phyloP scores from a whole-genome alignment of 2,888 invertebrate genomes.

The Spatulosminthurus flaviceps region DNA sequence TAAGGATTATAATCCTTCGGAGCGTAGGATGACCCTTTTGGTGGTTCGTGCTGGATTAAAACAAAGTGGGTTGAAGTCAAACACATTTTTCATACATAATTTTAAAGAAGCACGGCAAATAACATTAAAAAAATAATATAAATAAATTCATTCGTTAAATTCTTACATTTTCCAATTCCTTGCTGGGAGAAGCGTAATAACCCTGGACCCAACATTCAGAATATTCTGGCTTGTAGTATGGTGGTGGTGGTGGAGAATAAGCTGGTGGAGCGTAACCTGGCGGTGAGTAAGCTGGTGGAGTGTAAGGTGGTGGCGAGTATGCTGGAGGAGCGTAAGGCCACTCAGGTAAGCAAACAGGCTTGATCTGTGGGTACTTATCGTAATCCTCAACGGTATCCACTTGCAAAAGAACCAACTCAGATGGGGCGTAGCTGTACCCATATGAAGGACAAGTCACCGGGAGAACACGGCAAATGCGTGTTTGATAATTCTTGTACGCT shows the following conservation, averaged over 20 bases:
- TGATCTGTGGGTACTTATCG: constrained; percentile 57
- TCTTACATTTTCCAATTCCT: constrained; percentile 58
- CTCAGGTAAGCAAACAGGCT: constrained; percentile 57
- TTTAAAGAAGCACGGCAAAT: too few relatives aligned
- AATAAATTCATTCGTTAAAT: too few relatives aligned
- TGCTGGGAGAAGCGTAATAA: constrained; percentile 58
- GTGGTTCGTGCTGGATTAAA: constrained; percentile 53
- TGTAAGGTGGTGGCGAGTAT: constrained; percentile 36
- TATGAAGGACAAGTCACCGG: constrained; percentile 55
- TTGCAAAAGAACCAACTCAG: constrained; percentile 45
- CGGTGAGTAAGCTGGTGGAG: constrained; percentile 35
- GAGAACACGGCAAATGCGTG: constrained; percentile 54
- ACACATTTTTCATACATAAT: too few relatives aligned
- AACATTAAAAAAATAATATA: too few relatives aligned
- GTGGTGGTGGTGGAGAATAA: constrained; percentile 33
- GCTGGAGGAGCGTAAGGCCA: constrained; percentile 36
- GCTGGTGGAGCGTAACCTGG: constrained; percentile 23
- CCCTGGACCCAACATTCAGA: constrained; percentile 61
- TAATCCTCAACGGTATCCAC: constrained; percentile 40
- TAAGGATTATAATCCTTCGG: constrained; percentile 48
- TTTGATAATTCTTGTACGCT: constrained; percentile 58
- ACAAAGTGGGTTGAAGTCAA: too few relatives aligned
- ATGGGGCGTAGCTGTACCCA: constrained; percentile 23
- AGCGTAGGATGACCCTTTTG: constrained; percentile 36
- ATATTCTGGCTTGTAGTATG: constrained; percentile 49